Conservation (phyloP, 2,888 invertebrate species). For the Caenorhabditis uteleia region DNA sequence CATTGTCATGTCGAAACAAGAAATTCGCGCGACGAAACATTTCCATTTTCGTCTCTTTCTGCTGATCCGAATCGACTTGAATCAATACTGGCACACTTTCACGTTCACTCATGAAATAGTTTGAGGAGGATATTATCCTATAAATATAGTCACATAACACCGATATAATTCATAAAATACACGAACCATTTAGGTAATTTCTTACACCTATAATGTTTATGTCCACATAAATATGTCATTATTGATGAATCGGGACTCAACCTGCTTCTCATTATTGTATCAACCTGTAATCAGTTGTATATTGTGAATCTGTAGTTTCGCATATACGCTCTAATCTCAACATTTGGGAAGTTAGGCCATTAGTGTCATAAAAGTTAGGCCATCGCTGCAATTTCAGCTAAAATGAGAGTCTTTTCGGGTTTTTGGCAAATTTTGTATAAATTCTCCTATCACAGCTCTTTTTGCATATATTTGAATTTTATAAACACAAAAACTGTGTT, state of each 20-base stretch:
- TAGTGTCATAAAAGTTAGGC: too few species aligned
- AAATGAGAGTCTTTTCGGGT: too few species aligned
- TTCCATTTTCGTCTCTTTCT: slow-evolving; percentile 39
- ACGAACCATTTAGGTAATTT: slow-evolving; percentile 39
- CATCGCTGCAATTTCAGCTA: too few species aligned
- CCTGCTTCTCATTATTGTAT: slow-evolving; percentile 34
- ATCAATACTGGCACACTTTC: slow-evolving; percentile 38
- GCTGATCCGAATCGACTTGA: slow-evolving; percentile 34
- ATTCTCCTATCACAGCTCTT: too few species aligned
- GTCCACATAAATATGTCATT: slow-evolving; percentile 53
- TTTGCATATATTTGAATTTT: too few species aligned
- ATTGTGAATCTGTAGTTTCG: too few species aligned
- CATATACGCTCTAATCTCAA: too few species aligned
- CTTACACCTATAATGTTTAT: slow-evolving; percentile 40
- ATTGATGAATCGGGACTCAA: slow-evolving; percentile 53
- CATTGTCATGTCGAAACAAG: slow-evolving; percentile 39
- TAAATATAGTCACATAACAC: too few species aligned
- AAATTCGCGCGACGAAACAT: slow-evolving; percentile 40
- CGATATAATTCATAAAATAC: background rate
- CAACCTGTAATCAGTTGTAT: slow-evolving; percentile 45
- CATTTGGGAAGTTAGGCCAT: too few species aligned
- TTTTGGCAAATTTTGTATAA: too few species aligned
- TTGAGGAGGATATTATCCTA: slow-evolving; percentile 40
- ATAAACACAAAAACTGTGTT: too few species aligned
- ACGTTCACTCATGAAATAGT: slow-evolving; percentile 43